Percentiles rank a stretch among this genome's conserved stretches.
Evolutionary conservation across 2,888 invertebrate genomes (phyloP).

Genomic region (Myopa tessellatipennis): DNA sequence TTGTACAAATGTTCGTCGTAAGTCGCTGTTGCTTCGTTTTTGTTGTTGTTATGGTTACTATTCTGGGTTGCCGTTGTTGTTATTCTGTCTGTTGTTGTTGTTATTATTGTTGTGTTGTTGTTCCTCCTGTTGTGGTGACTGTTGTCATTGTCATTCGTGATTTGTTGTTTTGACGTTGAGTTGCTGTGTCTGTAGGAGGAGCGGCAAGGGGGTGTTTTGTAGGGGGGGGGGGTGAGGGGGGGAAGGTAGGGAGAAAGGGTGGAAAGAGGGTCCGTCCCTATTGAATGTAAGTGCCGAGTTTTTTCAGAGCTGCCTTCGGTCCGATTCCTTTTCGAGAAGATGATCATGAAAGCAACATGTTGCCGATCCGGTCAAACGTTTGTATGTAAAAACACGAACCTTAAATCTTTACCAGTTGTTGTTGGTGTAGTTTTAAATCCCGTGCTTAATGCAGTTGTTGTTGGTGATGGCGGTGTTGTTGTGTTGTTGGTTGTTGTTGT

Average conservation of each 20-base stretch:
- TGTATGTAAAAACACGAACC: too few species aligned
- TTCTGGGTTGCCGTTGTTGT: neutral
- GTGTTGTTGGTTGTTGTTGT: conserved; percentile 4
- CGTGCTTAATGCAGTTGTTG: conserved; percentile 2
- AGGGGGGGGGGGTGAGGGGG: too few species aligned
- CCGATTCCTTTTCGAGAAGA: too few species aligned
- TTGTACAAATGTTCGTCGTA: neutral
- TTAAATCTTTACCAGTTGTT: too few species aligned
- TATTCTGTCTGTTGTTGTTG: conserved; percentile 7
- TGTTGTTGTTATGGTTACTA: conserved; percentile 4
- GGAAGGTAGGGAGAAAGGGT: too few species aligned
- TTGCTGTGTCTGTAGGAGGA: neutral
- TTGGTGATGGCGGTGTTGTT: conserved; percentile 20
- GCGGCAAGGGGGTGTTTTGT: neutral
- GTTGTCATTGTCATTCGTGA: conserved; percentile 10
- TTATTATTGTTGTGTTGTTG: conserved; percentile 1
- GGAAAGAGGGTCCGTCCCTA: too few species aligned
- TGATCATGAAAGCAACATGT: neutral
- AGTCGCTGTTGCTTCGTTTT: conserved; percentile 4
- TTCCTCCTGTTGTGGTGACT: conserved; percentile 2
- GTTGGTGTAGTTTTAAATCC: too few species aligned
- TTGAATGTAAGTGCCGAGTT: too few species aligned
- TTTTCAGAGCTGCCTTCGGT: too few species aligned
- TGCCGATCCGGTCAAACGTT: too few species aligned
- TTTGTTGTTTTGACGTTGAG: conserved; percentile 5